Evolutionary conservation across 1,140 invertebrate genomes (phyloP).

Genomic region (Lasioglossum baleicum): DNA sequence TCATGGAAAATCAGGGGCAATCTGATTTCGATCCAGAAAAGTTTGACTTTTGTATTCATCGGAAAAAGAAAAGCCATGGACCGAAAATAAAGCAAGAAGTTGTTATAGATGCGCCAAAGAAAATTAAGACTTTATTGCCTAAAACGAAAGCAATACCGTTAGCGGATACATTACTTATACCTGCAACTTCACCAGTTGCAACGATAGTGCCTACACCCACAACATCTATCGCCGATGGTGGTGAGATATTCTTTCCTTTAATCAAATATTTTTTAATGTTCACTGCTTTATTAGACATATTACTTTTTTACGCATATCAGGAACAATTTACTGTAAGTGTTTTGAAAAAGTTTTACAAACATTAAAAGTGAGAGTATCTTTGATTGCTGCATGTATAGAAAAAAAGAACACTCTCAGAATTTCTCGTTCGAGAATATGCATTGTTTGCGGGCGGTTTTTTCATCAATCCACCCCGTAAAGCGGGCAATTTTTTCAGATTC

Average conservation of each 20-base stretch:
- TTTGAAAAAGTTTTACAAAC: not conserved
- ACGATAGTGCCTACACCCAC: constrained; percentile 53
- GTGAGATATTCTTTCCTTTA: constrained; percentile 52
- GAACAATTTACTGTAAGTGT: constrained; percentile 72
- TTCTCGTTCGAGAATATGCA: not conserved
- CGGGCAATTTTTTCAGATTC: too few relatives aligned
- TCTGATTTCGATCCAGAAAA: constrained; percentile 74
- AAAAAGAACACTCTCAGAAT: not conserved
- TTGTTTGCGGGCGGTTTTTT: too few relatives aligned
- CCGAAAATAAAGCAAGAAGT: constrained; percentile 64
- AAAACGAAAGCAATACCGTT: constrained; percentile 65
- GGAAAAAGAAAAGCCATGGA: constrained; percentile 65
- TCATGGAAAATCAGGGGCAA: constrained; percentile 74
- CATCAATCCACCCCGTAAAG: too few relatives aligned
- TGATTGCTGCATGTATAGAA: not conserved
- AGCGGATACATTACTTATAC: constrained; percentile 40
- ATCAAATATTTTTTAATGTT: constrained; percentile 20
- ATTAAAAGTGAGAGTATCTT: constrained; percentile 21
- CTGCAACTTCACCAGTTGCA: constrained; percentile 33
- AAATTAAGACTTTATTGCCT: constrained; percentile 76
- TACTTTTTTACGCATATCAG: constrained; percentile 59
- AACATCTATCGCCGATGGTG: constrained; percentile 64
- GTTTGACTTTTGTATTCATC: constrained; percentile 79
- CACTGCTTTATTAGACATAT: constrained; percentile 43
- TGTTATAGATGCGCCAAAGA: constrained; percentile 64